Base-by-base conservation (phyloP, 2,888 invertebrate genomes). In the Itoplectis maculator region DNA sequence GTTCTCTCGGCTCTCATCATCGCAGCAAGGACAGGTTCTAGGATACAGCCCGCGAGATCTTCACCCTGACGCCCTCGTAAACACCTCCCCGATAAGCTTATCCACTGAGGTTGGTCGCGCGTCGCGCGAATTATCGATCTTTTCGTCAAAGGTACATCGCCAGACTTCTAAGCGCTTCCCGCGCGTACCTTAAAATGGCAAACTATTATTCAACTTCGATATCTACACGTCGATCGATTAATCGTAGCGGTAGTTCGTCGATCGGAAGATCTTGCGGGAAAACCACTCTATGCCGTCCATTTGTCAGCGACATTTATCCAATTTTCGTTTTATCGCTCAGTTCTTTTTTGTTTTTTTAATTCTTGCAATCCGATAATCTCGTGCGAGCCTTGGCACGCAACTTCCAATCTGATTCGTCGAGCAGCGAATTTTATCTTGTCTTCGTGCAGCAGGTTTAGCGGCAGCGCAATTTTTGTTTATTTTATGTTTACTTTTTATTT, bases 11-110 rank as follows among this genome's bases (percentile, higher is more conserved):
- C 23, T 89, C 90, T 6, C 90, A 88, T 76, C 89, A 91, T 81
- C 95, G 96, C 78, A 96, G 96, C 47, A 97, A 97, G 92, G 97
- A 97, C 93, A 95, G 97, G 89, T 98, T 97, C 95, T 98, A 97
- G 96, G 96, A 97, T 94, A 95, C 94, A 90, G 94, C 95, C 94
- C 95, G 95, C 94, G 95, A 95, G 94, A 95, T 95, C 94, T 94
- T 93, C 93, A 90, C 90, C 77, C 89, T 91, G 90, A 91, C 90
- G 83, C 90, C 90, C 82, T 88, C 88, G 79, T 92, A 88, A 90
- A 18, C 8, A 40, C 61, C 54, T 65, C 45, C 35, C 54, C 7
- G 63, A 82, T 79, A 79, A 51, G 49, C 47, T 54, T 79, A 29
- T 81, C 76, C 65, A 59, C 54, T 63, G 80, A 76, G 70, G 77